A percentile compares a stretch with the other conserved stretches of the same genome.
Evolutionary conservation across 64 coral and sea anemone genomes (phyloP).

Genomic region (Stichodactyla helianthus): DNA sequence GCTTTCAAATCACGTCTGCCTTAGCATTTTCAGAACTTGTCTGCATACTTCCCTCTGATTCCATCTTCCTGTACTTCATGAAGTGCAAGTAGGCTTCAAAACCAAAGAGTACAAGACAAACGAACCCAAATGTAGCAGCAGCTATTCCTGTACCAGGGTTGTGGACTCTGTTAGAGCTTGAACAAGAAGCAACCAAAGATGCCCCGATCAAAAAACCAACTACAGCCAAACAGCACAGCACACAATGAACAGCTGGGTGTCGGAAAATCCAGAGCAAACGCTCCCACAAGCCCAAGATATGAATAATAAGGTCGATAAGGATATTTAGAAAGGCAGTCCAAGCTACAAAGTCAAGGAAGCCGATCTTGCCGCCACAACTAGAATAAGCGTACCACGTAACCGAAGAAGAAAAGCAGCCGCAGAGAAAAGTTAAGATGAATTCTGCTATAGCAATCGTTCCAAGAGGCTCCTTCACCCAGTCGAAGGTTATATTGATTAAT

Average conservation of each 20-base stretch:
- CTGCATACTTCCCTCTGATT: constrained; percentile 54
- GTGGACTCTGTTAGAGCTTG: neutral
- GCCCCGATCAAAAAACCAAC: constrained; percentile 69
- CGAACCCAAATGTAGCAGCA: constrained; percentile 63
- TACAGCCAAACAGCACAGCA: constrained; percentile 43
- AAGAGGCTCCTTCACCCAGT: constrained; percentile 46
- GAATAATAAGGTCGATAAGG: constrained; percentile 71
- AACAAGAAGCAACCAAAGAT: constrained; percentile 33
- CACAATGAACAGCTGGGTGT: constrained; percentile 50
- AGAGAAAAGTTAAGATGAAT: constrained; percentile 59
- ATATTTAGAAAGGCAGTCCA: constrained; percentile 84
- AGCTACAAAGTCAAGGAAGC: constrained; percentile 72
- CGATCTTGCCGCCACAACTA: constrained; percentile 9
- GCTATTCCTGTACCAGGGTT: constrained; percentile 20
- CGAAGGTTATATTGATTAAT: constrained; percentile 49
- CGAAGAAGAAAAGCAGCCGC: constrained; percentile 41
- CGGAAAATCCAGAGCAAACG: constrained; percentile 72
- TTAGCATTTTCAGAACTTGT: constrained; percentile 21
- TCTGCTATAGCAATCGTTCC: constrained; percentile 56
- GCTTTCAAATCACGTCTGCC: constrained; percentile 35
- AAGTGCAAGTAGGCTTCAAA: constrained; percentile 61
- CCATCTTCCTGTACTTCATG: constrained; percentile 48
- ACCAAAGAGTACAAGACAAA: constrained; percentile 55
- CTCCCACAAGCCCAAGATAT: constrained; percentile 73
- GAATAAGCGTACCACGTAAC: neutral